Conservation (phyloP, 1,140 invertebrate genomes). For the Hesperophylax magnus region DNA sequence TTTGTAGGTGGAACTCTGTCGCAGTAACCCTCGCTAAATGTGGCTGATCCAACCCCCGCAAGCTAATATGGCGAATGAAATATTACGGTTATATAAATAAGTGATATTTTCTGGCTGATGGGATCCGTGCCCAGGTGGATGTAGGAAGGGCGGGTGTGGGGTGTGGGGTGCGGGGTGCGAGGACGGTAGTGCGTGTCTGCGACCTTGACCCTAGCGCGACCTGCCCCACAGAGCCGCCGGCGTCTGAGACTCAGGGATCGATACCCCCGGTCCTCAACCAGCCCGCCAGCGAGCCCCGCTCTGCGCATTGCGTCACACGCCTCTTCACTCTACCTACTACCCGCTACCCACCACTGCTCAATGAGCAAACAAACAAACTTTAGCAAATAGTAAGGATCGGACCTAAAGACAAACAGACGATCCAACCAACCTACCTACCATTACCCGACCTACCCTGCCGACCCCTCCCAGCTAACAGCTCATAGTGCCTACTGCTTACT, state of each 20-base stretch:
- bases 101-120: no score
- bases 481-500: not conserved
- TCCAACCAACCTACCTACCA: not conserved
- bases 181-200: slow-evolving; percentile 21
- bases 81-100: no score
- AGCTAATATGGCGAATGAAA: no score
- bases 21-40: no score
- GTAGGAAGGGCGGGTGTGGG: not conserved
- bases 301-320: slow-evolving; percentile 48
- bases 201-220: slow-evolving; percentile 47
- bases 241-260: slow-evolving; percentile 36
- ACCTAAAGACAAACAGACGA: not conserved
- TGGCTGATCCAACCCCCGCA: no score
- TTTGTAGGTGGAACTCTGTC: no score
- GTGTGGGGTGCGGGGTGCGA: not conserved
- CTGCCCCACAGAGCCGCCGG: slow-evolving; percentile 40
- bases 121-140: not conserved
- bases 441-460: no score
- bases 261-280: slow-evolving; percentile 15
- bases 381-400: no score
- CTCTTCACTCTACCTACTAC: not conserved
- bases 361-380: no score
- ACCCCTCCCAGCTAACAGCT: not conserved
- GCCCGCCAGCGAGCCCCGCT: not conserved
- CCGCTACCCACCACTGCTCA: not conserved